These are phyloP conservation scores for Coenonympha glycerion DNA, from an alignment of 2,888 invertebrate species.

Conservation along the genomic window DNA sequence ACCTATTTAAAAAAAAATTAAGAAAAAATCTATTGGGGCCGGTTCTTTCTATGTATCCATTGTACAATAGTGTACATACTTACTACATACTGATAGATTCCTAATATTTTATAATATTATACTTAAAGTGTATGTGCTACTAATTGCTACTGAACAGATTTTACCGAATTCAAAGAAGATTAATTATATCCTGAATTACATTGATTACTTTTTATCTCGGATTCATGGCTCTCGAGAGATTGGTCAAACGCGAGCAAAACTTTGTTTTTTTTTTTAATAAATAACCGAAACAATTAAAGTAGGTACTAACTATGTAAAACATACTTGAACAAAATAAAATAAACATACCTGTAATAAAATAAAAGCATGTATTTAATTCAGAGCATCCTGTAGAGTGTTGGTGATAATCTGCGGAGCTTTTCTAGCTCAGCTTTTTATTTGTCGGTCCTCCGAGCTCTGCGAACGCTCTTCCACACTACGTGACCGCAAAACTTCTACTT, in stretches of 20 bases:
- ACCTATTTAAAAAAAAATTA: too few species aligned
- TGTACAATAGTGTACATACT: too few species aligned
- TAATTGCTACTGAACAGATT: too few species aligned
- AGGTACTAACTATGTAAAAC: not conserved
- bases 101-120: too few species aligned
- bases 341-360: not conserved
- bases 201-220: too few species aligned
- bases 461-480: slow-evolving; percentile 35
- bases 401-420: slow-evolving; percentile 42
- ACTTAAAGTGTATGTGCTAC: not conserved
- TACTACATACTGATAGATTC: too few species aligned
- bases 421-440: slow-evolving; percentile 59
- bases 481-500: slow-evolving; percentile 31
- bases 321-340: not conserved
- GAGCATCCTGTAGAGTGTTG: slow-evolving; percentile 39
- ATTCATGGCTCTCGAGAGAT: too few species aligned
- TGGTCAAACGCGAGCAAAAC: too few species aligned
- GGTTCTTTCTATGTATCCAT: too few species aligned
- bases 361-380: not conserved
- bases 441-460: slow-evolving; percentile 37
- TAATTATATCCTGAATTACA: too few species aligned
- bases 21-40: not conserved
- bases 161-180: too few species aligned
- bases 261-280: too few species aligned
- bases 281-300: not conserved